Percentiles rank a stretch among this genome's conserved stretches.
Evolutionary conservation across 2,888 invertebrate genomes (phyloP).

Genomic region (Saturnia japonica): DNA sequence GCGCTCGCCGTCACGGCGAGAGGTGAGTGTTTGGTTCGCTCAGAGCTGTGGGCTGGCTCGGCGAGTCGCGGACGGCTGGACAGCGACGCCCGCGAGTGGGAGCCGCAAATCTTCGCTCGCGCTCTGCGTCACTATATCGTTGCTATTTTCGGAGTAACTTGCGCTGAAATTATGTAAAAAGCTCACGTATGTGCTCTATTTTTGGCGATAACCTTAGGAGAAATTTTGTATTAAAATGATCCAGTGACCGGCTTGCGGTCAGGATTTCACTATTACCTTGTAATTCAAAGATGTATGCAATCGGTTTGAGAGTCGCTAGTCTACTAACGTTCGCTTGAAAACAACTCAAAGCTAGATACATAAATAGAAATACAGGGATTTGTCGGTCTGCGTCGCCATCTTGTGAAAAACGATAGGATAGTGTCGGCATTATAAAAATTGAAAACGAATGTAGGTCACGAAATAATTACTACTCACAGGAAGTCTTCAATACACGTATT

Average conservation of each 20-base stretch:
- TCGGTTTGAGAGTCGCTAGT: background rate
- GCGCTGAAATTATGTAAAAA: slow-evolving; percentile 83
- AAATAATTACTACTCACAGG: slow-evolving; percentile 1
- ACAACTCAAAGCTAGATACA: slow-evolving; percentile 68
- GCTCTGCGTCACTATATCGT: slow-evolving; percentile 71
- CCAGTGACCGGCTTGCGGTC: slow-evolving; percentile 59
- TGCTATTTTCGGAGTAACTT: slow-evolving; percentile 80
- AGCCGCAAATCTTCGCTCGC: slow-evolving; percentile 50
- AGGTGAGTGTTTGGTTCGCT: slow-evolving; percentile 66
- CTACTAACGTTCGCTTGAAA: slow-evolving; percentile 19
- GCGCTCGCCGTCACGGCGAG: slow-evolving; percentile 69
- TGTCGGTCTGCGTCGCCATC: slow-evolving; percentile 80
- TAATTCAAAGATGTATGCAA: slow-evolving; percentile 13
- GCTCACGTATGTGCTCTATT: slow-evolving; percentile 78
- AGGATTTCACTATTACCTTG: slow-evolving; percentile 34
- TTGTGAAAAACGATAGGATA: slow-evolving; percentile 82
- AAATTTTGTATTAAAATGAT: slow-evolving; percentile 66
- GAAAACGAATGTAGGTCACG: slow-evolving; percentile 59
- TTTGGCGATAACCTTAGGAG: slow-evolving; percentile 76
- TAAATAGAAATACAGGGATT: slow-evolving; percentile 82
- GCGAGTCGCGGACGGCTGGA: slow-evolving; percentile 19
- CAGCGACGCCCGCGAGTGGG: slow-evolving; percentile 43
- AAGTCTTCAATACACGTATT: background rate
- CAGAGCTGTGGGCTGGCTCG: slow-evolving; percentile 26
- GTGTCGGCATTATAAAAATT: slow-evolving; percentile 69